Conservation (phyloP, 2,113 vertebrate genomes). For the Vulpes vulpes region DNA sequence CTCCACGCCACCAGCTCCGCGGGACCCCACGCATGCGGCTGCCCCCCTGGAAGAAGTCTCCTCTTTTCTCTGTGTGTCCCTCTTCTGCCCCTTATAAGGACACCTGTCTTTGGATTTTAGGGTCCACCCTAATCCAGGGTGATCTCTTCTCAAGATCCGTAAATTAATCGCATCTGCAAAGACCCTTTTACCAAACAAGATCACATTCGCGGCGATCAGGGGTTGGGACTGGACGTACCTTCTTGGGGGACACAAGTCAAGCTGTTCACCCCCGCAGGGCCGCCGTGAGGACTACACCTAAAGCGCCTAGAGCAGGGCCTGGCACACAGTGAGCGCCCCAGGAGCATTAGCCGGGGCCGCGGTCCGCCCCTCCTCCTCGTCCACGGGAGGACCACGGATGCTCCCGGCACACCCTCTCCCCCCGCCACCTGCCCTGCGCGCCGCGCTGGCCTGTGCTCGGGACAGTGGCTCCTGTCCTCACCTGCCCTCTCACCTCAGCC, state of each 20-base stretch:
- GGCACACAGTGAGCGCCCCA: not conserved
- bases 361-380: no score
- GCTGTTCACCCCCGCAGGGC: no score
- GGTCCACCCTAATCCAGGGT: not conserved
- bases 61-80: not conserved
- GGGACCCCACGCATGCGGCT: not conserved
- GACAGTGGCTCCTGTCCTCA: not conserved
- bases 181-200: not conserved
- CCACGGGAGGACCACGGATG: not conserved
- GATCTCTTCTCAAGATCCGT: not conserved
- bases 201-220: not conserved
- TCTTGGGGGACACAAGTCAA: not conserved
- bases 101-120: not conserved
- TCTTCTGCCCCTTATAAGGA: not conserved
- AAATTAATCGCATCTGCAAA: not conserved
- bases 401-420: not conserved
- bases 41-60: not conserved
- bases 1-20: not conserved
- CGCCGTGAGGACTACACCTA: no score
- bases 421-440: not conserved
- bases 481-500: not conserved
- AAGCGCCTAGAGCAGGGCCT: not conserved
- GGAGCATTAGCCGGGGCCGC: rapidly evolving
- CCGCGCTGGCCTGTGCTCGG: not conserved
- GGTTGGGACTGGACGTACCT: not conserved